Evolutionary conservation across 2,113 vertebrate genomes (phyloP), one percentile per base, ranked within the genome.

Genomic region (Morone chrysops): DNA sequence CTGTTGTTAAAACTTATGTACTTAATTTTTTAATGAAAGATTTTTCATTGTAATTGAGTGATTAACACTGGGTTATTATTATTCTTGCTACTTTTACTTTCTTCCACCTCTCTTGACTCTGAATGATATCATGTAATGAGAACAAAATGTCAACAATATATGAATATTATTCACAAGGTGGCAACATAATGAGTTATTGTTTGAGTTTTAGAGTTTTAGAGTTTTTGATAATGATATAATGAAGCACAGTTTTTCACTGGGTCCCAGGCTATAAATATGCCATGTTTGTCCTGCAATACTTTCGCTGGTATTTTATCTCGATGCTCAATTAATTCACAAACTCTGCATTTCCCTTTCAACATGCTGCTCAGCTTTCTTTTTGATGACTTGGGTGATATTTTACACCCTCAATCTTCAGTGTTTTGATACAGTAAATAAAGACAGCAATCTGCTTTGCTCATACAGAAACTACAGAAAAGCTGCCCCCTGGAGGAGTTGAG

Each of bases 301-400:
- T 54, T n/a, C 10, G 17, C 6, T 68, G 8, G 25, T 66, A 18
- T 70, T 16, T 71, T 40, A 25, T 6, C 6, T 62, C n/a, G 31
- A 70, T 40, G 20, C 60, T 75, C 40, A 66, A 56, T 87, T 71
- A 74, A 71, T 78, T 77, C 51, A 47, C 40, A 78, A 75, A 70
- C 36, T 63, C 43, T 65, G 70, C n/a, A 41, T 50, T 72, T 51
- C 25, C 53, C 31, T 59, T 78, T 75, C 11, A 78, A 18, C 18
- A 50, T 65, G 67, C 56, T 38, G 43, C 36, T 65, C 18, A 8
- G 56, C 41, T 65, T 68, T 57, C 31, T 83, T 67, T 78, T 14
- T 78, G 51, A 75, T 51, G 65, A 70, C 25, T 31, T 67, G n/a
- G 62, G 20, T 75, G 48, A 59, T 56, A 22, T 57, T 47, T 80